These are phyloP conservation scores for Cisticola juncidis DNA, from an alignment of 2,113 vertebrate species.

Conservation along the genomic window DNA sequence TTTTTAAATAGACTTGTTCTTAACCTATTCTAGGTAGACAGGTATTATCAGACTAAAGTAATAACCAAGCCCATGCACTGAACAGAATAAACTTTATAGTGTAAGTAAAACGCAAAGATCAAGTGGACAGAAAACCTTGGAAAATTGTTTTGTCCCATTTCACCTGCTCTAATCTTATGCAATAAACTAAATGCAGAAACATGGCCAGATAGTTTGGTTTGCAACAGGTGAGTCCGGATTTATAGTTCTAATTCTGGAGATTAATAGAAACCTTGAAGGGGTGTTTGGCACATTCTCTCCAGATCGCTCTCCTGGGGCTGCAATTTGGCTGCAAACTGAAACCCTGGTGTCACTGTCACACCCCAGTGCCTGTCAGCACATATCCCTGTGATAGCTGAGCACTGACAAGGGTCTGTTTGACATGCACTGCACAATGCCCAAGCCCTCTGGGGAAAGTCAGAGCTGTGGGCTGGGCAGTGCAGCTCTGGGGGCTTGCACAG, in stretches of 20 bases:
- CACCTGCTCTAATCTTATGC: neutral
- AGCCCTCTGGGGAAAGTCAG: neutral
- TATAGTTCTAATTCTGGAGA: neutral
- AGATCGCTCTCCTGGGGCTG: neutral
- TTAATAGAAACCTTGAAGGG: neutral
- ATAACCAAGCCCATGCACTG: slow-evolving; percentile 16
- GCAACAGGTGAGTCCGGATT: neutral
- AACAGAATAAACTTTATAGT: slow-evolving; percentile 8
- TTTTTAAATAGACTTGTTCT: neutral
- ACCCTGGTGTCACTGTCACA: neutral
- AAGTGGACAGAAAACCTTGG: neutral
- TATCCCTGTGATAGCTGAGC: neutral
- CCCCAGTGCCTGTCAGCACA: accelerated
- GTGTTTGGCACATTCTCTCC: neutral
- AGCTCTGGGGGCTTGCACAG: neutral
- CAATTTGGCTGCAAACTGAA: neutral
- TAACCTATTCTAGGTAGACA: neutral
- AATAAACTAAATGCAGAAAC: neutral
- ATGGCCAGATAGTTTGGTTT: neutral
- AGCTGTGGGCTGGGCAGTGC: neutral
- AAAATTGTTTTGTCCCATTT: neutral
- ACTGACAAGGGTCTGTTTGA: neutral
- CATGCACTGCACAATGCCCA: accelerated
- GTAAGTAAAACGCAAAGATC: neutral
- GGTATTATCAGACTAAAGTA: neutral